A percentile compares a stretch with the other conserved stretches of the same genome.
Conservation (phyloP, 2,888 invertebrate genomes). For the Eilema griseolum region DNA sequence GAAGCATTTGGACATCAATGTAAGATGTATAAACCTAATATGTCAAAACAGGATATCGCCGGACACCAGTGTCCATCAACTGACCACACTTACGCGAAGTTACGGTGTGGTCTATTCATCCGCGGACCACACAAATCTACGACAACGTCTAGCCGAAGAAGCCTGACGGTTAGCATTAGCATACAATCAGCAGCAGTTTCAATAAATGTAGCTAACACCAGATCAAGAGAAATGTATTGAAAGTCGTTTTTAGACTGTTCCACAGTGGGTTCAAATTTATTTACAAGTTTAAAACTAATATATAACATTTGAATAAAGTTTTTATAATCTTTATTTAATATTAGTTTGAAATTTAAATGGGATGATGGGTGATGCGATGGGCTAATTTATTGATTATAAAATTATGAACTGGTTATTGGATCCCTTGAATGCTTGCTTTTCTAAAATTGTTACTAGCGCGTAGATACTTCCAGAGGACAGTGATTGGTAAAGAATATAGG, state of each 20-base stretch:
- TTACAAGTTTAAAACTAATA: not conserved
- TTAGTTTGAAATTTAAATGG: no score
- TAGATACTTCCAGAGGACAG: no score
- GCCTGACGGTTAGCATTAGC: slow-evolving; percentile 42
- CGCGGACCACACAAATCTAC: slow-evolving; percentile 22
- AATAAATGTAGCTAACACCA: slow-evolving; percentile 45
- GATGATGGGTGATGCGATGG: no score
- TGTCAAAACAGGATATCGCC: not conserved
- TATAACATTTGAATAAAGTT: not conserved
- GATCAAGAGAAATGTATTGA: slow-evolving; percentile 52
- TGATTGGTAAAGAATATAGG: no score
- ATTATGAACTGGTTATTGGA: no score
- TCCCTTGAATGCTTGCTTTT: no score
- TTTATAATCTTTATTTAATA: no score
- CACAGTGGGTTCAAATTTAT: slow-evolving; percentile 30
- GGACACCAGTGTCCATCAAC: not conserved
- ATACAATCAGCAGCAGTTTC: slow-evolving; percentile 44
- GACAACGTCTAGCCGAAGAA: slow-evolving; percentile 12
- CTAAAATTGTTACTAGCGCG: no score
- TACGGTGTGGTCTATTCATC: slow-evolving; percentile 23
- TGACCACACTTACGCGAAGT: slow-evolving; percentile 12
- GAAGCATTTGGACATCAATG: not conserved
- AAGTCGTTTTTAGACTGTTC: slow-evolving; percentile 29
- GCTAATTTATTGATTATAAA: no score
- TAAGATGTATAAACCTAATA: not conserved